Conservation (phyloP, 2,113 vertebrate genomes). For the Psephotus haematonotus region DNA sequence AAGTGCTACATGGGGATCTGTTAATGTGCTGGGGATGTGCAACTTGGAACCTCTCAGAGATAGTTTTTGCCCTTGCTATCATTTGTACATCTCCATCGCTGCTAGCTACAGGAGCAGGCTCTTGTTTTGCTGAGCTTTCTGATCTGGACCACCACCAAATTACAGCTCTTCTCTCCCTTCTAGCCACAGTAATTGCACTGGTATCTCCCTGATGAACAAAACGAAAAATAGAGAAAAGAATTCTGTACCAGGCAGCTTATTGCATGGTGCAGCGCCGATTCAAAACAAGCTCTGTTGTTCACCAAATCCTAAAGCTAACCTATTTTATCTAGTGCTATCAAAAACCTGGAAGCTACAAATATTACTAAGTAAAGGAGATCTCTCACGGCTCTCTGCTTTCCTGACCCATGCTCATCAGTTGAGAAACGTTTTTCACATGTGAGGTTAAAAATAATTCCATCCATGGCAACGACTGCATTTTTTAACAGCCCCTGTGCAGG, state of each 20-base stretch:
- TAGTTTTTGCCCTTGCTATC: not conserved
- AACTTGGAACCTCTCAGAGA: not conserved
- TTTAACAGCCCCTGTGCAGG: not conserved
- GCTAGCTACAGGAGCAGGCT: not conserved
- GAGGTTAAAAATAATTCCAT: not conserved
- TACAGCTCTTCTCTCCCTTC: not conserved
- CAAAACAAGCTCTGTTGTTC: not conserved
- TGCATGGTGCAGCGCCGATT: not conserved
- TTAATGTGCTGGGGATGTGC: accelerated
- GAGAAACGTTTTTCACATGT: not conserved
- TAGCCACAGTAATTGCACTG: not conserved
- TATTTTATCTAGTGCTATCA: not conserved
- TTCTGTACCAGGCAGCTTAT: not conserved
- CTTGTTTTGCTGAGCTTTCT: not conserved
- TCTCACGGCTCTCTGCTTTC: not conserved
- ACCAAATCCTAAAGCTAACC: not conserved
- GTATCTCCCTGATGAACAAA: accelerated
- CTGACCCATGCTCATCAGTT: not conserved
- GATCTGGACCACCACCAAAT: not conserved
- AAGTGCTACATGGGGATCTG: not conserved
- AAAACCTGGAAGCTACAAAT: not conserved
- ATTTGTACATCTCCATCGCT: not conserved
- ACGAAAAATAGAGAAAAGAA: not conserved
- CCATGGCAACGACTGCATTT: not conserved
- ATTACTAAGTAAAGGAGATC: not conserved